Base-by-base conservation (phyloP, 2,797 vertebrate species). In the Acanthiza pusilla region DNA sequence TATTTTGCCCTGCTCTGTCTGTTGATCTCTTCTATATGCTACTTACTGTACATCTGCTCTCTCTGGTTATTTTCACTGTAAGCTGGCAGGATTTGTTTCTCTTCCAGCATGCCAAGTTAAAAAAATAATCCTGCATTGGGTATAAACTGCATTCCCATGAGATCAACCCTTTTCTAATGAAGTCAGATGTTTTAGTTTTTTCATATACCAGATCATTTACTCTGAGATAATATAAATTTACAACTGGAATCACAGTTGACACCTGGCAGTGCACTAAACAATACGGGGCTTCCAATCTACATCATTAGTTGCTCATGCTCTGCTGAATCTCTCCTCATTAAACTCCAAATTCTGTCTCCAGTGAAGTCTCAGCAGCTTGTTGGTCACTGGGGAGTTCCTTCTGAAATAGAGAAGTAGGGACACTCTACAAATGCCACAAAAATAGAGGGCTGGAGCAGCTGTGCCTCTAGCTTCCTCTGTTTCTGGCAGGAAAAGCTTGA, bases 221-320 rank as follows among this genome's bases (percentile, higher is more conserved):
- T 95, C 86, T 78, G 85, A 85, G 65, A 87, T 71, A 22, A 91
- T 94, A 92, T 78, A 93, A 92, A 94, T 91, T 96, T 96, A 85
- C 72, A 93, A 62, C 51, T 67, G 32, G 72, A 89, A 85, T 62
- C 79, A 84, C 75, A 84, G 74, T 58, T 96, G 94, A 96, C 87
- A 96, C 92, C 91, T 94, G 93, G 84, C 68, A 96, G 12, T 78
- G 58, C 61, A 48, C 50, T 94, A 72, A 85, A 74, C 87, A 88
- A 72, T 89, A 81, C 9, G 2, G 27, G n/a, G 5, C 23, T 96
- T 93, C 78, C 81, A 96, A 61, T 83, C 61, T 77, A 80, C 54
- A 82, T 95, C 91, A 89, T 92, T 95, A 96, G 78, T 36, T 89
- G 62, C 82, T 94, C 65, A 87, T 85, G 88, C 71, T 91, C 91